Evolutionary conservation across 2,888 invertebrate genomes (phyloP), one percentile per base, ranked within the genome.

Genomic region (Oeneis ivallda): DNA sequence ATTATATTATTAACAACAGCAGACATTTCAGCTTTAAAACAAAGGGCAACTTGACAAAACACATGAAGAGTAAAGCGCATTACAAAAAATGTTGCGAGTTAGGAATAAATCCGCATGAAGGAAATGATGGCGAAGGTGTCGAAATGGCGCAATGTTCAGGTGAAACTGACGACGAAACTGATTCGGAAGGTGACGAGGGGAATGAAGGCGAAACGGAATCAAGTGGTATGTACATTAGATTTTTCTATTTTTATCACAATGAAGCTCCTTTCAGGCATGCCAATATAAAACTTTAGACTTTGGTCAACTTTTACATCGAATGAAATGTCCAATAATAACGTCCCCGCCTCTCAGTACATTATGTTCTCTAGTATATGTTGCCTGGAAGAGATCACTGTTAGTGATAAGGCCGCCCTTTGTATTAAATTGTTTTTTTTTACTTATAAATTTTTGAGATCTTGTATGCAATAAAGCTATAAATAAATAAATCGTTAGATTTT

Each of bases 41-140:
- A 4, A 99, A 99, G 86, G 98, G 99, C 13, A 99, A 99, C 84
- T 92, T 99, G 68, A 99, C 99, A 0, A 99, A 99, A 85, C 99
- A 99, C 85, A 98, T 99, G 97, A 98, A 98, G 84, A 98, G 99
- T 65, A 99, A 99, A 90, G 96, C 98, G 1, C 99, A 99, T 85
- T 97, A 96, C 79, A 98, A 98, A 85, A 97, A 97, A 81, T 98
- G 98, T 85, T 93, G 95, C 34, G 97, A 97, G 78, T 93, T 95
- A 74, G 97, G 95, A 70, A 95, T 97, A 71, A 94, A 94, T 78
- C 97, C 97, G 0, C 95, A 95, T 57, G 95, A 96, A 73, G 94
- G 94, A 3, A 93, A 93, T 72, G 94, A 94, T 32, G 91, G 87
- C 64, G 93, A 94, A 9, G 93, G 93, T 66, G 93, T 92, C 11